Percentiles rank a stretch among this genome's conserved stretches.
Conservation (phyloP, 2,888 invertebrate species). For the Mimachlamys varia region DNA sequence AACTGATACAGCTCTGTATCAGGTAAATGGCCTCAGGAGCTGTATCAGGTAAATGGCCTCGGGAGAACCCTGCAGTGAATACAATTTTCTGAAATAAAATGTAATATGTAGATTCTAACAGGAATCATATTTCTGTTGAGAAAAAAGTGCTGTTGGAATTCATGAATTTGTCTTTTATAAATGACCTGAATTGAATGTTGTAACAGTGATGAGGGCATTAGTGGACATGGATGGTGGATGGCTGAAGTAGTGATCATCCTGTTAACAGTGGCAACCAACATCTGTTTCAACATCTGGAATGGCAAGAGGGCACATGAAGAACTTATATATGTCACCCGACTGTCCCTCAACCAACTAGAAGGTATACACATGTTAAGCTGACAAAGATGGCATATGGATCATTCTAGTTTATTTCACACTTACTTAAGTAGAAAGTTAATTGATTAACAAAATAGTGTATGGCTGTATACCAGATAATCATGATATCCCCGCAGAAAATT, state of each 20-base stretch:
- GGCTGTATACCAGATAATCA: too few relatives aligned
- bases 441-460: too few relatives aligned
- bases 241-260: slow-evolving; percentile 70
- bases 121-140: too few relatives aligned
- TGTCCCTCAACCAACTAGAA: slow-evolving; percentile 43
- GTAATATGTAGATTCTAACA: too few relatives aligned
- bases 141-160: neutral
- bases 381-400: neutral
- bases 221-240: slow-evolving; percentile 65
- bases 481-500: too few relatives aligned
- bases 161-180: neutral
- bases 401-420: too few relatives aligned
- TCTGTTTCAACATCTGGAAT: slow-evolving; percentile 63
- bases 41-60: too few relatives aligned
- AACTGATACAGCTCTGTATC: too few relatives aligned
- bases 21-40: too few relatives aligned
- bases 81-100: too few relatives aligned
- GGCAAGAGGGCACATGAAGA: slow-evolving; percentile 59
- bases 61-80: too few relatives aligned
- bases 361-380: slow-evolving; percentile 37
- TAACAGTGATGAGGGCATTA: slow-evolving; percentile 42
- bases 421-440: too few relatives aligned
- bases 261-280: slow-evolving; percentile 64
- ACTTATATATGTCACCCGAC: slow-evolving; percentile 42
- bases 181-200: neutral